Conservation (phyloP, 2,113 vertebrate species). For the Pavo muticus region DNA sequence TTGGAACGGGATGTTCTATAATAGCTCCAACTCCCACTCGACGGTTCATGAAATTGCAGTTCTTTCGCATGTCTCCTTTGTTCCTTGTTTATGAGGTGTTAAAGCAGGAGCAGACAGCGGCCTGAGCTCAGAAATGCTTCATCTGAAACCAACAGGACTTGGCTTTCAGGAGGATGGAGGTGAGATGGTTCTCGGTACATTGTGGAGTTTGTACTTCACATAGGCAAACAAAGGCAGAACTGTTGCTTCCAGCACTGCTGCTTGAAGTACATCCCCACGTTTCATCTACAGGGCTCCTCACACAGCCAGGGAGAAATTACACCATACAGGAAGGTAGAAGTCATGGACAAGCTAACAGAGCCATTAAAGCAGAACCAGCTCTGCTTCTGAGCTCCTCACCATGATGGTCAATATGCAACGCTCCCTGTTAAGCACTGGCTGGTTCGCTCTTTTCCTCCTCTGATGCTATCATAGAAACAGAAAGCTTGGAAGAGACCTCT, state of each 20-base stretch:
- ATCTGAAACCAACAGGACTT: accelerated
- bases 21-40: conserved; percentile 43
- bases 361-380: not conserved
- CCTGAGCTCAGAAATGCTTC: not conserved
- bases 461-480: not conserved
- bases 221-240: not conserved
- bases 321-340: not conserved
- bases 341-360: not conserved
- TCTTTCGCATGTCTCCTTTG: conserved; percentile 36
- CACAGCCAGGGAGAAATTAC: not conserved
- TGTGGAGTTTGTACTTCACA: not conserved
- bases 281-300: not conserved
- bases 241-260: not conserved
- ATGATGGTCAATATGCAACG: not conserved
- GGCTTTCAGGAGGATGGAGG: not conserved
- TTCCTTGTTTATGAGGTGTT: conserved; percentile 30
- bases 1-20: conserved; percentile 68
- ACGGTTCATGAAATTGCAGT: conserved; percentile 41
- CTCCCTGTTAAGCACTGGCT: not conserved
- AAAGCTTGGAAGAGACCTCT: no score
- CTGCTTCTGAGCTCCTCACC: not conserved
- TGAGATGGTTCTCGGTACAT: accelerated
- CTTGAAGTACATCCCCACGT: not conserved
- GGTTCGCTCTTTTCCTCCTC: not conserved
- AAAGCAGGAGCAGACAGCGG: not conserved